Conservation (phyloP, 2,797 vertebrate genomes). For the Typhlichthys eigenmanni region DNA sequence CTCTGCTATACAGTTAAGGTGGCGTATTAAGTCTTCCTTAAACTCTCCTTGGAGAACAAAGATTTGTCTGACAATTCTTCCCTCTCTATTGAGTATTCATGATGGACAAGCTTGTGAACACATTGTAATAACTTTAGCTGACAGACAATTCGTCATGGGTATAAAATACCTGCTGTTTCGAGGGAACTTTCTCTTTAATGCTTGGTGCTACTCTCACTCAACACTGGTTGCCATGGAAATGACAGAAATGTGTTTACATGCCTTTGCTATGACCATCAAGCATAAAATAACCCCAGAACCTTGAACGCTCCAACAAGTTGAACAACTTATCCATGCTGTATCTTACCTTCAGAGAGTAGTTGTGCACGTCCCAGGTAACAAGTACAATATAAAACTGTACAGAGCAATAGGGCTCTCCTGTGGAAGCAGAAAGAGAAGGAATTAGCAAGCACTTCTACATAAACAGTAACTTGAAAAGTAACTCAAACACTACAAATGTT, state of each 20-base stretch:
- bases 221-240: conserved; percentile 43
- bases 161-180: not conserved
- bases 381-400: conserved; percentile 88
- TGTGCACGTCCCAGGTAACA: conserved; percentile 92
- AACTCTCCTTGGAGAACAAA: no score
- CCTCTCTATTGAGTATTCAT: not conserved
- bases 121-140: no score
- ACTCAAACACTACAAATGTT: not conserved
- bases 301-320: conserved; percentile 17
- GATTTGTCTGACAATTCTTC: not conserved
- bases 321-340: conserved; percentile 18
- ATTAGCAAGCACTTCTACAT: conserved; percentile 37
- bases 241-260: conserved; percentile 41
- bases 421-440: conserved; percentile 57
- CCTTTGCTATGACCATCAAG: conserved; percentile 43
- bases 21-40: not conserved
- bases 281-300: conserved; percentile 31
- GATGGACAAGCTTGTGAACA: not conserved
- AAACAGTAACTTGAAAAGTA: not conserved
- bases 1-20: not conserved
- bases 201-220: conserved; percentile 41
- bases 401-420: conserved; percentile 94
- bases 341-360: conserved; percentile 94
- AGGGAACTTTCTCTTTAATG: conserved; percentile 7
- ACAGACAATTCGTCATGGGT: no score